Base-by-base conservation (phyloP, 2,113 vertebrate species). In the Trichechus manatus region DNA sequence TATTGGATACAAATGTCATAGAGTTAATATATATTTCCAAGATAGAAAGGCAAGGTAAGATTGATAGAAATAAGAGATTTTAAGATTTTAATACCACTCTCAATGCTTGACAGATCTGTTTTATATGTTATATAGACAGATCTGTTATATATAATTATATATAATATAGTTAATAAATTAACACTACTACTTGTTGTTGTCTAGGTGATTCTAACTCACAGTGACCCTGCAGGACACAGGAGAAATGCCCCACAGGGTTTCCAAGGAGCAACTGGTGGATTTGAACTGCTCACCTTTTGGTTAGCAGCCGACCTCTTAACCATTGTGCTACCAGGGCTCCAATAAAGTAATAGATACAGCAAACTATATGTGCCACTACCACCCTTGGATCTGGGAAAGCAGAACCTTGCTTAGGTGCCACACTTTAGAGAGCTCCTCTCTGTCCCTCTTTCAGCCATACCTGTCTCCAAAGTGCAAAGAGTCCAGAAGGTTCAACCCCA, bases 11-110 rank as follows among this genome's bases (percentile, higher is more conserved):
- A 61, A 74, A 61, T 66, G 27, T 79, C 44, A 90, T 5, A 90
- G n/a, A 31, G 78, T 53, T 53, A 33, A 82, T 25, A 82, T n/a
- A 27, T 22, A 47, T 72, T 42, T 72, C 78, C 42, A 72, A 90
- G 77, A 70, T 33, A 74, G 23, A 72, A 87, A 93, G 6, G 9
- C 25, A 81, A 82, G 64, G 10, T 9, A 89, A 75, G 72, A 63
- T 9, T 78, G 53, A 39, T 14, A 86, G 14, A 91, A 91, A n/a
- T 53, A 9, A 94, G 80, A 92, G 61, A 89, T 63, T 78, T 89
- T 44, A 53, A 94, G 68, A 87, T 63, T 78, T 86, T 63, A 53
- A 44, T 47, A 6, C 0, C 72, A n/a, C 4, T 68, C 5, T 50
- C 20, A 39, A n/a, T 33, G 10, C 27, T 87, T 56, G 31, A 74